Conservation (phyloP, 2,888 invertebrate genomes). For the Chouioia cunea region DNA sequence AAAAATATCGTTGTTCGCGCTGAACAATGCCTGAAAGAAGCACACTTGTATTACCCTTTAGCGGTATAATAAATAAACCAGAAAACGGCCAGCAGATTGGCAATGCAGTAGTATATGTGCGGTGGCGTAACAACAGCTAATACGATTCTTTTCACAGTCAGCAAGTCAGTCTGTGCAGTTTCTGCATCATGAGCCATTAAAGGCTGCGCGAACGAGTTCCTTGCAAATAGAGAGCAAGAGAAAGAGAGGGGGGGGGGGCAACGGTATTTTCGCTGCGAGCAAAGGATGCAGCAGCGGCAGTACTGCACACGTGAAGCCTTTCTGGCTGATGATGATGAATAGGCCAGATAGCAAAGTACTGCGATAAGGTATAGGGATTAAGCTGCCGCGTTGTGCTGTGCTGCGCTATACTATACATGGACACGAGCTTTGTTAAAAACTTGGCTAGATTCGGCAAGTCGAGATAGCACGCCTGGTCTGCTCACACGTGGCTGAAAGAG, state of each 20-base stretch:
- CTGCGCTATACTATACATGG: conserved; percentile 41
- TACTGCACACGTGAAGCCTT: conserved; percentile 10
- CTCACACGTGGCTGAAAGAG: not conserved
- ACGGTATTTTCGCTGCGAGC: conserved; percentile 24
- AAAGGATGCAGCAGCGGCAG: conserved; percentile 30
- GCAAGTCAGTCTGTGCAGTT: conserved; percentile 1
- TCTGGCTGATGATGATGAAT: conserved; percentile 51
- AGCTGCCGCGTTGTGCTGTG: conserved; percentile 52
- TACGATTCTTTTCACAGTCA: conserved; percentile 35
- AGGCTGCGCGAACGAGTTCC: conserved; percentile 27
- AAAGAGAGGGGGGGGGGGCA: not conserved
- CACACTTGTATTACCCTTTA: conserved; percentile 14
- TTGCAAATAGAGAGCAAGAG: conserved; percentile 19
- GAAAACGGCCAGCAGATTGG: conserved; percentile 26
- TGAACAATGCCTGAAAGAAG: conserved; percentile 16
- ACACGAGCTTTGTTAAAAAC: conserved; percentile 30
- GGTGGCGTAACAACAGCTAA: conserved; percentile 15
- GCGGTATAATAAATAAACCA: conserved; percentile 37
- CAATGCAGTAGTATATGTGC: too few relatives aligned
- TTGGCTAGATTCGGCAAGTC: conserved; percentile 13
- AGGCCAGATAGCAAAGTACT: conserved; percentile 54
- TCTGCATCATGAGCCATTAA: conserved; percentile 15
- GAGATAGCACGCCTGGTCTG: conserved; percentile 25
- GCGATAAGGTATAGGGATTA: conserved; percentile 54
- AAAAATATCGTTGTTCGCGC: not conserved